These are phyloP conservation scores for Blastobasis lacticolella DNA, from an alignment of 2,888 invertebrate species.

Conservation along the genomic window DNA sequence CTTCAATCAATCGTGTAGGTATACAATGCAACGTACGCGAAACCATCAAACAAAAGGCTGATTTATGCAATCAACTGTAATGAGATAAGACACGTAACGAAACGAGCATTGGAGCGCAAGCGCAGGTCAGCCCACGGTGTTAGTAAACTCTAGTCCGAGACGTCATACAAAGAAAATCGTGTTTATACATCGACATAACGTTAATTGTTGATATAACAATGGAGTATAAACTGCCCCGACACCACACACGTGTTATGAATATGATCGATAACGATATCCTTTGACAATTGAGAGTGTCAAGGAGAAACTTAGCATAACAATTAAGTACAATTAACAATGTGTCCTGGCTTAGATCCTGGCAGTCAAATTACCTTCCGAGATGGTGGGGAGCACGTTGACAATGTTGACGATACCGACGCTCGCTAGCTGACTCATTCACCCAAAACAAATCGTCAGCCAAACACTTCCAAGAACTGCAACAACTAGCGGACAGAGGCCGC, in stretches of 20 bases:
- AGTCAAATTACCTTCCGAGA: constrained; percentile 58
- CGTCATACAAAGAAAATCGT: constrained; percentile 1
- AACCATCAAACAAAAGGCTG: background rate
- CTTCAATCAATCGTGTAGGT: constrained; percentile 11
- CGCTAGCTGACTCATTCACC: constrained; percentile 72
- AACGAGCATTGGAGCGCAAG: constrained; percentile 35
- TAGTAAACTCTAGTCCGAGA: constrained; percentile 9
- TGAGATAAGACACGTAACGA: constrained; percentile 30
- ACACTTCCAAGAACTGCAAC: constrained; percentile 45
- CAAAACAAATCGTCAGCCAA: constrained; percentile 40
- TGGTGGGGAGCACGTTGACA: constrained; percentile 70
- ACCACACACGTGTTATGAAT: constrained; percentile 6
- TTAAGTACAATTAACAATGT: constrained; percentile 1
- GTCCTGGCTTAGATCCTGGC: no score
- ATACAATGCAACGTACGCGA: background rate
- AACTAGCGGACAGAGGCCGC: constrained; percentile 29
- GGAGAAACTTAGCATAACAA: background rate
- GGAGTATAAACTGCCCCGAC: constrained; percentile 7
- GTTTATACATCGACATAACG: constrained; percentile 8
- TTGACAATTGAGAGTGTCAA: background rate
- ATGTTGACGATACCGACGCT: constrained; percentile 69
- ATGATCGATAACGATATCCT: constrained; percentile 2
- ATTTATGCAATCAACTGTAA: constrained; percentile 27
- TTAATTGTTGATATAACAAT: constrained; percentile 15
- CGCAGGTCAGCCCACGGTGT: constrained; percentile 25